These are phyloP conservation scores for Panurus biarmicus DNA, from an alignment of 2,113 vertebrate species.

Conservation along the genomic window DNA sequence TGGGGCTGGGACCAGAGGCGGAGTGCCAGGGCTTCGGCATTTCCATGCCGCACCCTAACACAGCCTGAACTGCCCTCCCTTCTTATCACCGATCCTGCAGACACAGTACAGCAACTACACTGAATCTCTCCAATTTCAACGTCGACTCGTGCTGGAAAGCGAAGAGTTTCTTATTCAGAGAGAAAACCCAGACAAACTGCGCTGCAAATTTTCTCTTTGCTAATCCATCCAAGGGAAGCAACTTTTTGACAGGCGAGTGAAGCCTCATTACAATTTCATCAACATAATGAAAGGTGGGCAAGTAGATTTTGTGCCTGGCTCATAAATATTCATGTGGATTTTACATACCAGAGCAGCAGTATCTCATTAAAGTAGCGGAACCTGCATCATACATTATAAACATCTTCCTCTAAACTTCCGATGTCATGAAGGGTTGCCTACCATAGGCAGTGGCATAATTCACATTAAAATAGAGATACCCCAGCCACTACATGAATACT, in stretches of 20 bases:
- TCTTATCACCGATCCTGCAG: not conserved
- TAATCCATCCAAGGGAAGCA: not conserved
- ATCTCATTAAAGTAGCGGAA: not conserved
- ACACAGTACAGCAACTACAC: not conserved
- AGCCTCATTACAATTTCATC: slow-evolving; percentile 41
- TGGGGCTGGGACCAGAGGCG: not conserved
- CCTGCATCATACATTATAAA: not conserved
- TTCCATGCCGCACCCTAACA: not conserved
- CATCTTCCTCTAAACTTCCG: not conserved
- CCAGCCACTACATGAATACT: not conserved
- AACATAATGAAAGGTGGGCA: slow-evolving; percentile 22
- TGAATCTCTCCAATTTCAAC: not conserved
- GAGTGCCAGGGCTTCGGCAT: not conserved
- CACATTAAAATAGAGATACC: not conserved
- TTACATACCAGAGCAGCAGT: not conserved
- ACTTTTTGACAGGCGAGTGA: slow-evolving; percentile 25
- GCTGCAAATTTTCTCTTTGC: not conserved
- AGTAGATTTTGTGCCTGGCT: slow-evolving; percentile 18
- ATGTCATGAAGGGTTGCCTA: not conserved
- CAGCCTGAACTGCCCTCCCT: not conserved
- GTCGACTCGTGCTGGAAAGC: not conserved
- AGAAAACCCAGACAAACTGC: not conserved
- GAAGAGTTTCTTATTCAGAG: not conserved
- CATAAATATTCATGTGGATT: slow-evolving; percentile 9
- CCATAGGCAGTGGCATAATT: not conserved